A percentile compares a stretch with the other conserved stretches of the same genome.
phyloP scores from a whole-genome alignment of 2,797 vertebrate genomes.

The Rhynchotus rufescens region DNA sequence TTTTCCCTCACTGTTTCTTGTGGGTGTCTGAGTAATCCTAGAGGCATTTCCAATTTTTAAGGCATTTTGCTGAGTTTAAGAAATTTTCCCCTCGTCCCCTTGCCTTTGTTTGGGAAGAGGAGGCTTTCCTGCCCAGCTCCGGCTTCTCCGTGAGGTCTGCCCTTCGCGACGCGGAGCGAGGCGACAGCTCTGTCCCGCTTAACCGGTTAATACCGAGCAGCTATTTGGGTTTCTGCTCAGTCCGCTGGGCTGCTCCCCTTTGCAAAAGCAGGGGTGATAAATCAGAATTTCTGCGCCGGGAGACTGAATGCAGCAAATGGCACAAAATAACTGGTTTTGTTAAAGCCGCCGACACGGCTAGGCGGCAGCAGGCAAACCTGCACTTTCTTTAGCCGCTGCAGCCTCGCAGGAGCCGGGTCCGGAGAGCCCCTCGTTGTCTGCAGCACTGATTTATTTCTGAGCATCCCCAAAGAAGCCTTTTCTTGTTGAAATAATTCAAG shows the following conservation, averaged over 20 bases:
- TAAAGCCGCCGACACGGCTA: neutral
- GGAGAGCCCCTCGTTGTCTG: neutral
- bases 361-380: neutral
- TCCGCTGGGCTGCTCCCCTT: neutral
- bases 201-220: neutral
- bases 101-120: neutral
- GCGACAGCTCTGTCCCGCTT: neutral
- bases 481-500: slow-evolving; percentile 30
- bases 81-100: neutral
- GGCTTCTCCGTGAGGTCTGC: neutral
- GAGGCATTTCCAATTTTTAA: slow-evolving; percentile 43
- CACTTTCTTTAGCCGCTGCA: neutral
- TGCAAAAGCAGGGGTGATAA: neutral
- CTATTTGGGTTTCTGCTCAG: neutral
- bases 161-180: neutral
- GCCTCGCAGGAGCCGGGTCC: neutral
- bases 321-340: neutral
- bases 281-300: neutral
- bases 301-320: neutral
- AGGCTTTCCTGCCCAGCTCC: neutral
- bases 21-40: slow-evolving; percentile 46
- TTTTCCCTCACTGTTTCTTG: slow-evolving; percentile 56
- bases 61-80: slow-evolving; percentile 65
- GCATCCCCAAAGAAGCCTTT: neutral
- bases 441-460: neutral